Evolutionary conservation across 2,113 vertebrate genomes (phyloP).

Genomic region (Shinisaurus crocodilurus): DNA sequence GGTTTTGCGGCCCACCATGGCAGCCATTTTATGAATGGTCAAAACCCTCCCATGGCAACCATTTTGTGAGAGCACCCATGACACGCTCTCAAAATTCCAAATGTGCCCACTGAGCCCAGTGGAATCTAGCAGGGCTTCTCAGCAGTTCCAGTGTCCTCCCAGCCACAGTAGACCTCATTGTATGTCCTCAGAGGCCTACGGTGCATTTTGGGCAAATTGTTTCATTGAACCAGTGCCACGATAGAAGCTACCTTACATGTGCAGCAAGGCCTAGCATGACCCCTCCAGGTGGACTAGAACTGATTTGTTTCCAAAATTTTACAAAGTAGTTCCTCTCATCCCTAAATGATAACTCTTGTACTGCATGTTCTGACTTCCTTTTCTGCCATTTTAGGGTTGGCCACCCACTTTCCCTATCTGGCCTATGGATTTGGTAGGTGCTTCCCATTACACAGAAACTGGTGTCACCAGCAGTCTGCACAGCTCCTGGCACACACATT

Average conservation of each 20-base stretch:
- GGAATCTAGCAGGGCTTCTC: background rate
- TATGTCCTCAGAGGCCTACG: background rate
- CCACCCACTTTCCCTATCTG: background rate
- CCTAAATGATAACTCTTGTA: background rate
- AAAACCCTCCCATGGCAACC: too few species aligned
- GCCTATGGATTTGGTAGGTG: background rate
- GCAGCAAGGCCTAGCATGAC: too few species aligned
- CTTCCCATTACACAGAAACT: background rate
- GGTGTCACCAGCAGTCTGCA: background rate
- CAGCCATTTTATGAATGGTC: too few species aligned
- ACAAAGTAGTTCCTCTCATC: background rate
- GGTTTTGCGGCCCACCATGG: too few species aligned
- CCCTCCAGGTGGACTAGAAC: background rate
- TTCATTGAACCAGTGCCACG: background rate
- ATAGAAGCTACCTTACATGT: background rate
- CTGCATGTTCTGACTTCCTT: background rate
- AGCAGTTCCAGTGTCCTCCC: background rate
- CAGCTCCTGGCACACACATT: background rate
- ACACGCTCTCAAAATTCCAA: too few species aligned
- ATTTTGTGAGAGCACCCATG: too few species aligned
- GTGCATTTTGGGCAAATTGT: background rate
- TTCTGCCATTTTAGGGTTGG: background rate
- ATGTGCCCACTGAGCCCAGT: too few species aligned
- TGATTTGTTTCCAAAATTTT: background rate
- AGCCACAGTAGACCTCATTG: background rate